Evolutionary conservation across 2,113 vertebrate genomes (phyloP), one percentile per base, ranked within the genome.

Genomic region (Fukomys damarensis): DNA sequence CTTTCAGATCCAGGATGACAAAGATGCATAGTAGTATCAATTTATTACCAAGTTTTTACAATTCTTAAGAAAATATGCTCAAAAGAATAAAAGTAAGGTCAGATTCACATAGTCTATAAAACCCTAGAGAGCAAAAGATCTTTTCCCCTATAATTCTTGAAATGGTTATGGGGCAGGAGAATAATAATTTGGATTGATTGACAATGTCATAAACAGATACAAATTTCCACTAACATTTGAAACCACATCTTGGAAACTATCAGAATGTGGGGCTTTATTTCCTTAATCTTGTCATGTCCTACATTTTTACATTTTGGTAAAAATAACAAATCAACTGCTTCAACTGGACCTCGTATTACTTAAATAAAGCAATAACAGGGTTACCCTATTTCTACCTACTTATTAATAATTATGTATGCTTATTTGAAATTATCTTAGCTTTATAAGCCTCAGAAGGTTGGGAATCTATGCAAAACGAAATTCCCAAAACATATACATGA

Each of bases 141-240:
- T 49, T 82, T 43, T 13, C n/a, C 2, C 22, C 68, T 30, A 52
- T 30, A 90, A 91, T 46, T 93, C 68, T 84, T 41, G 35, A 5
- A 12, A 11, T 28, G 41, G 43, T 90, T 59, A 84, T 38, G 30
- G 11, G 28, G n/a, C 2, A 20, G 9, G 5, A 14, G 19, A 20
- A 96, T 59, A 89, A 68, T 86, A 86, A 95, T 43, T 91, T 89
- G 58, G 52, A 74, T 72, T 93, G 65, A 81, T 41, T 86, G 74
- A 84, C 84, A 92, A 86, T 76, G 68, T 80, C 95, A 70, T 41
- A 94, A 85, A 88, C n/a, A 92, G 49, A 35, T 89, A 83, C n/a
- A 82, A 89, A 66, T 89, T 68, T 83, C 74, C 46, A 77, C 58
- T 86, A 63, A 43, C 32, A 72, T 38, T 91, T 90, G 72, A 82